Conservation (phyloP, 2,113 vertebrate genomes). For the Panurus biarmicus region DNA sequence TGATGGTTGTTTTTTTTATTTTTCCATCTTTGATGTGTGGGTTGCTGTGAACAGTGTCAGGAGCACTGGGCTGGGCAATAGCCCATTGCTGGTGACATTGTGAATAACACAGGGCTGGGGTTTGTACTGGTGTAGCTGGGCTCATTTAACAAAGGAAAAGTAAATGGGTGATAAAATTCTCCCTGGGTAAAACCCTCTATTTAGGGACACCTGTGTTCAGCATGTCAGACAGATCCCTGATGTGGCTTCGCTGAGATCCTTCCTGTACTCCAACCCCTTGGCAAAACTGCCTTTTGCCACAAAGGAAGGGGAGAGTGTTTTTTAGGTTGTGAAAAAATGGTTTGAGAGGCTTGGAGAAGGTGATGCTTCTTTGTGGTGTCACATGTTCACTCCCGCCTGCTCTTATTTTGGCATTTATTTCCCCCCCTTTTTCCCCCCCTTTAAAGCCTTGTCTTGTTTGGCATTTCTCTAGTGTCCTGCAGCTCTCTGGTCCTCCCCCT, state of each 20-base stretch:
- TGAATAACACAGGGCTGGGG: neutral
- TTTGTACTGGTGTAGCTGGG: neutral
- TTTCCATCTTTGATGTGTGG: neutral
- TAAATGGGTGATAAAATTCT: neutral
- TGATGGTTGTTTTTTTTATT: neutral
- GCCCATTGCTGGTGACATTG: neutral
- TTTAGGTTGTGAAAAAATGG: neutral
- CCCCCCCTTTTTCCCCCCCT: fast-evolving
- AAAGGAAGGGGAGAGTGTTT: neutral
- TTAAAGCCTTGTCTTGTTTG: neutral
- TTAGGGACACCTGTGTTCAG: neutral
- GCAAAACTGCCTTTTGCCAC: neutral
- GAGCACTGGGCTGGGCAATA: neutral
- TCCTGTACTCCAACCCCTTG: neutral
- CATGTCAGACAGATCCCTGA: neutral
- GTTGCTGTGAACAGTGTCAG: neutral
- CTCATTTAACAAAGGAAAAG: neutral
- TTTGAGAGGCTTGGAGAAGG: neutral
- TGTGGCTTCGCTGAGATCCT: neutral
- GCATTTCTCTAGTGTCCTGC: neutral
- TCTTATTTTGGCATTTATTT: neutral
- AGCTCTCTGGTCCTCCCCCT: neutral
- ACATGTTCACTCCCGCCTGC: fast-evolving
- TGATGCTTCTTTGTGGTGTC: neutral
- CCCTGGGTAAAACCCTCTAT: neutral